A percentile compares a stretch with the other conserved stretches of the same genome.
Conservation (phyloP, 2,888 invertebrate species). For the Epirrita christyi region DNA sequence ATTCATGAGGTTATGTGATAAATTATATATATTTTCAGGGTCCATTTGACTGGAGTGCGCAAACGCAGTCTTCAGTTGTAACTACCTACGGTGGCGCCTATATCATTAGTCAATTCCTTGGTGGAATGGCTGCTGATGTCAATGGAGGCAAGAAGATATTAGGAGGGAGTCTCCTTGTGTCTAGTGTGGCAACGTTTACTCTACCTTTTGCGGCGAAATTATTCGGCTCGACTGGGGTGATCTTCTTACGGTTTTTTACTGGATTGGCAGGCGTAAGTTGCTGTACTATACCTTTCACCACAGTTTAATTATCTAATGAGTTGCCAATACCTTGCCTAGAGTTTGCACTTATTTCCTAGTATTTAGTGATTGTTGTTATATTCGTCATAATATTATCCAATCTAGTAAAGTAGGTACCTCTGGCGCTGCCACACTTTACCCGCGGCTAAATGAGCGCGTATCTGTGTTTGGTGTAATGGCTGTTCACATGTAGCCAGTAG, state of each 20-base stretch:
- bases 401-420: no score
- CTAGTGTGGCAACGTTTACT: slow-evolving; percentile 12
- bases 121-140: slow-evolving; percentile 23
- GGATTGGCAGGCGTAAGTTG: slow-evolving; percentile 27
- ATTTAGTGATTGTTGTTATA: no score
- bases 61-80: not conserved
- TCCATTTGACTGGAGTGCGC: slow-evolving; percentile 17
- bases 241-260: slow-evolving; percentile 17
- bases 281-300: not conserved
- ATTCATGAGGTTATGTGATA: no score
- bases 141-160: slow-evolving; percentile 25
- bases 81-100: slow-evolving; percentile 11
- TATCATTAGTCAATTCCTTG: slow-evolving; percentile 21
- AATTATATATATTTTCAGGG: slow-evolving; percentile 13
- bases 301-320: no score
- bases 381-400: no score
- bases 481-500: no score
- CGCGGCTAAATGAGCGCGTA: no score
- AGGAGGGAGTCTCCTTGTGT: not conserved
- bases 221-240: slow-evolving; percentile 11
- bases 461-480: no score
- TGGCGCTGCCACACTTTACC: no score
- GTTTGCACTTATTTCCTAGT: no score
- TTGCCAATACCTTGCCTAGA: no score
- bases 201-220: slow-evolving; percentile 19